Evolutionary conservation across 2,888 invertebrate genomes (phyloP), one percentile per base, ranked within the genome.

Genomic region (Dioctria rufipes): DNA sequence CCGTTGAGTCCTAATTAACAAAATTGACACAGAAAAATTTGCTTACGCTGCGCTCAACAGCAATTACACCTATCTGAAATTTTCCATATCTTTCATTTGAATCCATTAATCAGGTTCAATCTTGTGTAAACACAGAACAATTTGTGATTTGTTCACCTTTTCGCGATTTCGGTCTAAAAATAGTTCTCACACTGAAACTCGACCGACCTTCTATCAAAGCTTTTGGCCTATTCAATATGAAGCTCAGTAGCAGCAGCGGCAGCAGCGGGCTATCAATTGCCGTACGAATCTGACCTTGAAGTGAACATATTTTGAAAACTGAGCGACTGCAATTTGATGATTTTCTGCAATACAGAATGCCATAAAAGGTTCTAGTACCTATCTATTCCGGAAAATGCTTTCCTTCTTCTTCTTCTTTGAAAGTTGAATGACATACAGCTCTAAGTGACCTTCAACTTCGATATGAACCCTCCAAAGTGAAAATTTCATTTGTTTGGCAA

Each of bases 401-500:
- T 79, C 54, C 13, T 79, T 79, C 54, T 8, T 25, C 25, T 25
- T 25, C 25, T 25, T 25, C 25, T 25, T 25, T 25, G 25, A 67
- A 37, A 69, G 79, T 79, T 79, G 79, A 79, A 79, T 69, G 79
- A 79, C 79, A 79, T 69, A 40, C 67, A 58, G 46, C 42, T 42
- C 43, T 67, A 40, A 39, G 42, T 69, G 79, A 67, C 79, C 79
- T 79, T 79, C 79, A 79, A 79, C 79, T 79, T 60, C 60, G 58
- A 46, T 58, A 6, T 79, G 79, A 79, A 79, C 79, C 79, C 67
- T 69, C 67, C 46, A 39, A 79, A 67, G 66, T 79, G 67, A 67
- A 58, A 79, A 65, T 78, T 66, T 65, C 66, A 78, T 78, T 67
- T 78, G 78, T 79, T 79, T 79, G 79, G 79, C 79, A 79, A 79